A percentile compares a stretch with the other conserved stretches of the same genome.
phyloP scores from a whole-genome alignment of 2,888 invertebrate species.

The Trichacis sp. region DNA sequence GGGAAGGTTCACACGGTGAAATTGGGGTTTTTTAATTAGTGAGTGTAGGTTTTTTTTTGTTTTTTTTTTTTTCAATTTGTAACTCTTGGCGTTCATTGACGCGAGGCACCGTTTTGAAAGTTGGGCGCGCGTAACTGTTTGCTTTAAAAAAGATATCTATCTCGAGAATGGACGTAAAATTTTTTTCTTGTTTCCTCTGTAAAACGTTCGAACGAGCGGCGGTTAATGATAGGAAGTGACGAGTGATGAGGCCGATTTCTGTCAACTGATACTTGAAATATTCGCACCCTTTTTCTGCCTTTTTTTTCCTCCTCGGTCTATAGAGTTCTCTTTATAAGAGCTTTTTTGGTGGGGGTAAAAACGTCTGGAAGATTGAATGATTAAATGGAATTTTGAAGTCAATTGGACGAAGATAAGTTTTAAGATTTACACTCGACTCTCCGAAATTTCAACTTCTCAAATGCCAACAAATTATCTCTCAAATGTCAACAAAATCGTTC shows the following conservation, averaged over 20 bases:
- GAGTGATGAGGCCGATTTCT: slow-evolving; percentile 24
- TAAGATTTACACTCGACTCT: too few species aligned
- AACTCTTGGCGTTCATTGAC: not conserved
- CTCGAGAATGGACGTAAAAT: slow-evolving; percentile 1
- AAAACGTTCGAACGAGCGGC: not conserved
- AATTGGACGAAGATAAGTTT: too few species aligned
- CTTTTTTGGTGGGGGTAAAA: not conserved
- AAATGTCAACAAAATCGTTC: too few species aligned
- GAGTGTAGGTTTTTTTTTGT: too few species aligned
- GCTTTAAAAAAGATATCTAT: not conserved
- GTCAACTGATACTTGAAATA: slow-evolving; percentile 32
- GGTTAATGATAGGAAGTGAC: slow-evolving; percentile 18
- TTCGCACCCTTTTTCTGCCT: slow-evolving; percentile 30
- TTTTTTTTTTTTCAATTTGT: not conserved
- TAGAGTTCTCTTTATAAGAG: not conserved
- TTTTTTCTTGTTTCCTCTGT: slow-evolving; percentile 8
- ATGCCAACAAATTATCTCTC: too few species aligned
- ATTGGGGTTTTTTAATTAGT: too few species aligned
- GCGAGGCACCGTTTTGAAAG: not conserved
- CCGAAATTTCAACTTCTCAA: too few species aligned
- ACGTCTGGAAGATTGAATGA: not conserved
- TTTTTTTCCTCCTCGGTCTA: slow-evolving; percentile 11
- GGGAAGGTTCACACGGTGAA: too few species aligned
- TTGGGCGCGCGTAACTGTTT: not conserved
- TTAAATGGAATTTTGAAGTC: not conserved